Base-by-base conservation (phyloP, 1,140 invertebrate genomes). In the Pseudomyrmex pallidus region DNA sequence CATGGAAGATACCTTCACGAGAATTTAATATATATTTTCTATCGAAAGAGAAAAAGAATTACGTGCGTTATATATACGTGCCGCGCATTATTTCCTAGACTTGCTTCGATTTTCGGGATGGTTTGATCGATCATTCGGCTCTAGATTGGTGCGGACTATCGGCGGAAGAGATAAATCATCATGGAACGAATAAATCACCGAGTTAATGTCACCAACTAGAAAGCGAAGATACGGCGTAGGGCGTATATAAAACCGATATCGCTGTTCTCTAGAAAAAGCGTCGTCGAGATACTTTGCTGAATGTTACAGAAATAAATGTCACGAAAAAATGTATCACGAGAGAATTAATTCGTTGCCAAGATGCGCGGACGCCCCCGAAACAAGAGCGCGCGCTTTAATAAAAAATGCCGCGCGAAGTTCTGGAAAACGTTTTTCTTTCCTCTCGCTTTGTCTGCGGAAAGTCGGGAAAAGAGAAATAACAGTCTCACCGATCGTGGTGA, bases 141-240 rank as follows among this genome's bases (percentile, higher is more conserved):
- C 44, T 15, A 17, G 20, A 72, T 61, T 48, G 22, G 5, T 50
- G 56, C 15, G 56, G 56, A 12, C 15, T 50, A 68, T 70, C 76
- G 59, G 56, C 15, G 22, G 20, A 80, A 61, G 25, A 80, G 54
- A 72, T 80, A 80, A 22, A 80, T 59, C 46, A 61, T 57, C 8
- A 48, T 22, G 67, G 9, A 12, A 12, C 44, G 52, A 80, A 17
- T 80, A 80, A 80, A 80, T 80, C 54, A 72, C 46, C 54, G 64
- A 59, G 22, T 80, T 80, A 72, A 80, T 80, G 76, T 80, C 76
- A 50, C 20, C 20, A 50, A 72, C 22, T 72, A 72, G 66, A 72
- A 80, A 72, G 15, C 44, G 54, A 67, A 72, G 44, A 80, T 80
- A 80, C 13, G 35, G 1, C 52, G 54, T n/a, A 70, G 66, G 2